These are phyloP conservation scores for Lagenorhynchus albirostris DNA, from an alignment of 2,113 vertebrate species.

Conservation along the genomic window DNA sequence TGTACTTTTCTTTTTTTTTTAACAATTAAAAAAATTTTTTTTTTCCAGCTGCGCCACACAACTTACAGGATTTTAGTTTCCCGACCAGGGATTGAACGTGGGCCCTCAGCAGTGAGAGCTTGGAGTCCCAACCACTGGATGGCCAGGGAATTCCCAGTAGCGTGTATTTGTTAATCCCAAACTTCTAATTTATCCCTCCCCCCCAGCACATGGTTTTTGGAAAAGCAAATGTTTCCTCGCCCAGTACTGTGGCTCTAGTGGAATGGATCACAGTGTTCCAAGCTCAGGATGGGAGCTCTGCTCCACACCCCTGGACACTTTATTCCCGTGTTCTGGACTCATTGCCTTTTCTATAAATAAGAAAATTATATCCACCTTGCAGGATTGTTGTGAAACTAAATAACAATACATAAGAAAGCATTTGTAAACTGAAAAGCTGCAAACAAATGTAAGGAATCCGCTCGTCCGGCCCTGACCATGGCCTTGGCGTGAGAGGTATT, in stretches of 20 bases:
- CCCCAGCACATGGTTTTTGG: accelerated
- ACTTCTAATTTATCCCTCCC: not conserved
- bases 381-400: not conserved
- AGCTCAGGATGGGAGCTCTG: not conserved
- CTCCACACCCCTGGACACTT: accelerated
- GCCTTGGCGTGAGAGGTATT: accelerated
- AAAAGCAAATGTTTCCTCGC: not conserved
- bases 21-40: too few relatives aligned
- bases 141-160: too few relatives aligned
- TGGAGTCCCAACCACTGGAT: too few relatives aligned
- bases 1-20: too few relatives aligned
- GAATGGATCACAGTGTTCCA: not conserved
- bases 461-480: accelerated
- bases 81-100: too few relatives aligned
- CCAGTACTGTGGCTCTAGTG: accelerated
- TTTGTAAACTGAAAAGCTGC: not conserved
- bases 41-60: too few relatives aligned
- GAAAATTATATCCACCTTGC: accelerated
- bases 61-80: too few relatives aligned
- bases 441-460: accelerated
- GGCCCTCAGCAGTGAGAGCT: too few relatives aligned
- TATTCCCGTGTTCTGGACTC: not conserved
- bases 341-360: not conserved
- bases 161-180: not conserved
- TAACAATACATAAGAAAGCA: accelerated